Percentiles rank a stretch among this genome's conserved stretches.
phyloP scores from a whole-genome alignment of 2,888 invertebrate genomes.

The Craniophora ligustri region DNA sequence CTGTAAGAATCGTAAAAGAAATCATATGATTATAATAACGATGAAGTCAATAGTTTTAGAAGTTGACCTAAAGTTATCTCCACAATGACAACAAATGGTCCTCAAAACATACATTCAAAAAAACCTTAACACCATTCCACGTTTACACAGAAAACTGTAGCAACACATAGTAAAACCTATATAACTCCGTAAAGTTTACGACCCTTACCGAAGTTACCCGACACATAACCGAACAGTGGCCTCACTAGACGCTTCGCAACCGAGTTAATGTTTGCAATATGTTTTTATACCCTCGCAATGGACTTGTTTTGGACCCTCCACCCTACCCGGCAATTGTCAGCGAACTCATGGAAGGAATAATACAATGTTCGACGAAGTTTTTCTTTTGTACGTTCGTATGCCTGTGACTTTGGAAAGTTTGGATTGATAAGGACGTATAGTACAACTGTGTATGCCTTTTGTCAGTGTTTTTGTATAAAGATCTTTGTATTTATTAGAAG shows the following conservation, averaged over 20 bases:
- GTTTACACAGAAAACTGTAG: neutral
- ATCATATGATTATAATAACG: no score
- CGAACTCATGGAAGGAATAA: constrained; percentile 27
- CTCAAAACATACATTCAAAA: neutral
- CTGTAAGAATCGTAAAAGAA: no score
- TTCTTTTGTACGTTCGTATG: constrained; percentile 19
- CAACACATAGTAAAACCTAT: constrained; percentile 2
- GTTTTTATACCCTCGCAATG: constrained; percentile 51
- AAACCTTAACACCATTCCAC: neutral
- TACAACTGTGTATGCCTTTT: neutral
- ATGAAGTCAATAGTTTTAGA: neutral
- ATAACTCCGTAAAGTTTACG: constrained; percentile 44
- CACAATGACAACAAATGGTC: neutral
- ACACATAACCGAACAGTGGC: constrained; percentile 35
- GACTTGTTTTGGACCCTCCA: constrained; percentile 49
- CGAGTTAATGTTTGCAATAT: constrained; percentile 53
- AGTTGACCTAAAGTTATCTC: no score
- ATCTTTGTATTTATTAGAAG: no score
- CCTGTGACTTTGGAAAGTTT: constrained; percentile 27
- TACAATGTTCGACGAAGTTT: constrained; percentile 35
- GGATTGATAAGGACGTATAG: constrained; percentile 33
- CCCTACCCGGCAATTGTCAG: constrained; percentile 43
- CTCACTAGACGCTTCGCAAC: constrained; percentile 30
- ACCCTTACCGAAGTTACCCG: constrained; percentile 21
- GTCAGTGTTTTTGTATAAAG: no score